Evolutionary conservation across 2,113 vertebrate species (phyloP).

Genomic region (Stegostoma tigrinum): DNA sequence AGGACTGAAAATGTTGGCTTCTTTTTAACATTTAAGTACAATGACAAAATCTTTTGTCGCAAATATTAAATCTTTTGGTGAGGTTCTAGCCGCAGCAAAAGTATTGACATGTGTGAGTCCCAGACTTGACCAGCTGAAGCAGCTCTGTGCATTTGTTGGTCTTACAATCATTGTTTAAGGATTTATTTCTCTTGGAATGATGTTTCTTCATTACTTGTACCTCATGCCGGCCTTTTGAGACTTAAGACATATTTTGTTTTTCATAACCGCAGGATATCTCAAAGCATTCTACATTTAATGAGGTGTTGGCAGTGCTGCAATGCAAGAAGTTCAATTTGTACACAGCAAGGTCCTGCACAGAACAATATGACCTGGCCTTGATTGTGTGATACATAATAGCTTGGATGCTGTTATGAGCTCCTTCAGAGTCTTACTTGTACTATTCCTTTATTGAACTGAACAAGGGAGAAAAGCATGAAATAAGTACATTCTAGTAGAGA

Average conservation of each 20-base stretch:
- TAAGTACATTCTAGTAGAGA: too few species aligned
- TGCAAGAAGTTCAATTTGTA: background rate
- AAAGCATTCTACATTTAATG: background rate
- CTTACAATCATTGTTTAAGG: background rate
- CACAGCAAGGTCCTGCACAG: background rate
- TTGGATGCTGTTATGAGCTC: background rate
- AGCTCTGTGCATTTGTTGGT: background rate
- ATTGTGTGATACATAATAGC: background rate
- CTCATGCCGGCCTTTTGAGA: background rate
- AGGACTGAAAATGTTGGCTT: background rate
- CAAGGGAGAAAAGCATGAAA: too few species aligned
- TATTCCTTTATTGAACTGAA: too few species aligned
- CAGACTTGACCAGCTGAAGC: background rate
- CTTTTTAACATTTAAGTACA: background rate
- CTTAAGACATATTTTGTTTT: background rate
- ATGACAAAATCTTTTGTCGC: background rate
- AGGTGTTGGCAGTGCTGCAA: background rate
- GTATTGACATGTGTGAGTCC: background rate
- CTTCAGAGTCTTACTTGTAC: too few species aligned
- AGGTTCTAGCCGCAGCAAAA: background rate
- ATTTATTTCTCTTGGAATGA: background rate
- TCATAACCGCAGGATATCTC: background rate
- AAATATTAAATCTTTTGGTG: background rate
- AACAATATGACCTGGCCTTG: background rate
- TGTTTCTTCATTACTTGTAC: background rate